Evolutionary conservation across 2,888 invertebrate genomes (phyloP), one percentile per base, ranked within the genome.

Genomic region (Papilio gigon): DNA sequence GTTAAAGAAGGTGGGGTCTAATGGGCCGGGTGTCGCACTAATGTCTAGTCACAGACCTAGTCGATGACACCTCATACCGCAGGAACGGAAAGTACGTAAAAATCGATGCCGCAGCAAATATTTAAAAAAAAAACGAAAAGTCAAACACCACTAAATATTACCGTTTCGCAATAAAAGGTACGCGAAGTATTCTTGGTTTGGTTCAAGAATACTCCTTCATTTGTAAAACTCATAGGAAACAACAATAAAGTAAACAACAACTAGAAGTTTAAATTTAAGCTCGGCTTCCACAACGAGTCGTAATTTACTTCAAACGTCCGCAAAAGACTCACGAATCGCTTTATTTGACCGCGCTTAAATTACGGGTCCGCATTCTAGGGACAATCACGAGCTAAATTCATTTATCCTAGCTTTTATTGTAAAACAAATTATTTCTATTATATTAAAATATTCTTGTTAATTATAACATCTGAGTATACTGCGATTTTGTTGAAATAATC

Each of bases 341-440:
- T 44, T 62, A 67, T 67, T 67, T 63, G 35, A 63, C 67, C 67
- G 62, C 14, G 42, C 30, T 56, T 56, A 53, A 67, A 56, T 67
- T 53, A 56, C 62, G 62, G 20, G 8, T n/a, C 33, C 42, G 17
- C 53, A 50, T 63, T 63, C 56, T 44, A 44, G 33, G 27, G 44
- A 58, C 63, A 68, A 58, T 63, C 44, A 62, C 53, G 30, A 11
- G 4, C 40, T 2, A n/a, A 30, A 63, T 33, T 11, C 33, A 30
- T 56, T 68, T 25, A 44, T 30, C 14, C 33, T 6, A 11, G 11
- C 14, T n/a, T 53, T 42, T 42, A 67, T 30, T 17, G 1, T 53
- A 9, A 22, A 8, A 27, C 5, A 27, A 53, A 12, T 42, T n/a
- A n/a, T 27, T 53, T 53, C 14, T 6, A 53, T 2, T 27, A 50